These are phyloP conservation scores for Tragelaphus strepsiceros DNA, from an alignment of 2,113 vertebrate genomes.

Conservation along the genomic window DNA sequence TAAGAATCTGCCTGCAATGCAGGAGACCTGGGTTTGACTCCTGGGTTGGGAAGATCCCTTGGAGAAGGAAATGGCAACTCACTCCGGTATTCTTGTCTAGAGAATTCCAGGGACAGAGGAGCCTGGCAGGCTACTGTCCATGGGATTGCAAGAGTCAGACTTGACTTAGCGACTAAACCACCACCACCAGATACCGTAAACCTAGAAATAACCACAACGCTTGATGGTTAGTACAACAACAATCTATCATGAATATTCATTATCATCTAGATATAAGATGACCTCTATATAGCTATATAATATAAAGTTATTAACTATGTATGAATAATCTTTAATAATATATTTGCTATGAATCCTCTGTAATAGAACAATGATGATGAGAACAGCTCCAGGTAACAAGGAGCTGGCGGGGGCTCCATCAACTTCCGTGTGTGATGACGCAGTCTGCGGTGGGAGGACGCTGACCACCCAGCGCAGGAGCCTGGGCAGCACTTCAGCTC, in stretches of 20 bases:
- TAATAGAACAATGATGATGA: background rate
- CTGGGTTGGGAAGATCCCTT: background rate
- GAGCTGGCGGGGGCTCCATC: background rate
- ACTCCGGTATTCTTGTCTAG: background rate
- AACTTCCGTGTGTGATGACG: background rate
- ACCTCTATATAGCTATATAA: background rate
- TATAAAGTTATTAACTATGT: background rate
- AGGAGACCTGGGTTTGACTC: background rate
- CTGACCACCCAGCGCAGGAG: background rate
- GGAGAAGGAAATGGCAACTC: background rate
- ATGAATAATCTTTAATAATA: background rate
- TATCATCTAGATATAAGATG: background rate
- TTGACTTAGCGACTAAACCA: background rate
- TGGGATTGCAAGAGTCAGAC: background rate
- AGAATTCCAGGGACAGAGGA: background rate
- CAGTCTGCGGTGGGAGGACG: background rate
- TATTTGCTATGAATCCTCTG: background rate
- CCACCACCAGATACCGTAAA: background rate
- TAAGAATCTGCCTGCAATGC: background rate
- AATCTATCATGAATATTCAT: background rate
- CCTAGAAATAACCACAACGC: background rate
- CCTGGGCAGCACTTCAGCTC: background rate
- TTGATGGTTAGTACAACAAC: background rate
- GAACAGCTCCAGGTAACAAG: background rate
- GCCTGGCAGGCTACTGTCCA: background rate